Evolutionary conservation across 2,797 vertebrate genomes (phyloP).

Genomic region (Pristis pectinata): DNA sequence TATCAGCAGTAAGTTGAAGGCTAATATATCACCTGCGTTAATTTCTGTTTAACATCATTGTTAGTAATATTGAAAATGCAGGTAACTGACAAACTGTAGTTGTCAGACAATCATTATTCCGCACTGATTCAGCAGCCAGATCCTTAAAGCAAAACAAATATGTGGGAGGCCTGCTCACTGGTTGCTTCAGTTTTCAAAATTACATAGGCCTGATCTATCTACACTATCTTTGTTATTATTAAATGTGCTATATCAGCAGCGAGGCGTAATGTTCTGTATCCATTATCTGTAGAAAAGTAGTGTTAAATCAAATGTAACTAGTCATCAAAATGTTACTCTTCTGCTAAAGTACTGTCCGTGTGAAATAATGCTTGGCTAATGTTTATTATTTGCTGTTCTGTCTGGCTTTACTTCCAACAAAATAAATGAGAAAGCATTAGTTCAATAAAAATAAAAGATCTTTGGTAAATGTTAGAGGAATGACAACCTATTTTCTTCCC

Average conservation of each 20-base stretch:
- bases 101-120: background rate
- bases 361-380: background rate
- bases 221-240: background rate
- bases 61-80: background rate
- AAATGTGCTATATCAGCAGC: background rate
- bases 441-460: background rate
- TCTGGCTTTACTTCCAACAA: background rate
- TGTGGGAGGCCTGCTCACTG: background rate
- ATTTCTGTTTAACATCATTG: background rate
- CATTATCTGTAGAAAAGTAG: background rate
- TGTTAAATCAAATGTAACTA: background rate
- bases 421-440: background rate
- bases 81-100: background rate
- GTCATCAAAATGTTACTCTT: background rate
- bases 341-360: background rate
- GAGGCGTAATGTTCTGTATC: background rate
- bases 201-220: background rate
- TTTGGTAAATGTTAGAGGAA: no score
- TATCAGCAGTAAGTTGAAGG: background rate
- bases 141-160: background rate
- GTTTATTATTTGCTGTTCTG: slow-evolving; percentile 15
- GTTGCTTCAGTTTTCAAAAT: background rate
- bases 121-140: background rate
- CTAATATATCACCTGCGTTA: background rate
- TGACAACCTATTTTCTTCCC: background rate